Evolutionary conservation across 2,888 invertebrate genomes (phyloP).

Genomic region (Apamea epomidion): DNA sequence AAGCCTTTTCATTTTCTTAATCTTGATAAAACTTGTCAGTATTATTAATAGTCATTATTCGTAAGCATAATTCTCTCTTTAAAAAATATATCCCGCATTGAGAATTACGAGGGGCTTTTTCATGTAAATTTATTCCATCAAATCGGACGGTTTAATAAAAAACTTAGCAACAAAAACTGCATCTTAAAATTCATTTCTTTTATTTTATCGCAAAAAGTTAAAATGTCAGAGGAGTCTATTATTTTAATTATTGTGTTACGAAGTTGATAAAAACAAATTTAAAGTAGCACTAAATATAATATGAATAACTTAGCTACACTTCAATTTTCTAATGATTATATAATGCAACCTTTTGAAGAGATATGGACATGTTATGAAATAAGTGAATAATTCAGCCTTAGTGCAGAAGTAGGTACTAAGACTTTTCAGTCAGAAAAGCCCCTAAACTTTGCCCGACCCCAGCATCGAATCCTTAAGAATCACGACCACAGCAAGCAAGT

Average conservation of each 20-base stretch:
- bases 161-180: constrained; percentile 61
- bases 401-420: neutral
- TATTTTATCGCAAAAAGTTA: constrained; percentile 10
- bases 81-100: constrained; percentile 50
- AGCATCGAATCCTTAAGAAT: neutral
- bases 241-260: neutral
- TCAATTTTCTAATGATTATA: neutral
- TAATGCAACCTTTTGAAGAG: neutral
- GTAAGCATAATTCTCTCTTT: constrained; percentile 53
- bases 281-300: neutral
- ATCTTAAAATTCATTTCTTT: constrained; percentile 49
- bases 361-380: neutral
- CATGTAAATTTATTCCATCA: constrained; percentile 69
- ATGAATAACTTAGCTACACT: neutral
- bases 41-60: constrained; percentile 66
- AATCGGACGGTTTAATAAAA: constrained; percentile 57
- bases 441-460: too few species aligned
- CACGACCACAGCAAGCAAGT: neutral
- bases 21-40: constrained; percentile 65
- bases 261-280: neutral
- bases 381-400: neutral
- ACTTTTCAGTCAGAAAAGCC: neutral
- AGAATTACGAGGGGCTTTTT: constrained; percentile 55
- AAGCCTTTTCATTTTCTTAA: constrained; percentile 62
- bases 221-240: constrained; percentile 6